Evolutionary conservation across 2,113 vertebrate species (phyloP).

Genomic region (Psilopsiagon aymara): DNA sequence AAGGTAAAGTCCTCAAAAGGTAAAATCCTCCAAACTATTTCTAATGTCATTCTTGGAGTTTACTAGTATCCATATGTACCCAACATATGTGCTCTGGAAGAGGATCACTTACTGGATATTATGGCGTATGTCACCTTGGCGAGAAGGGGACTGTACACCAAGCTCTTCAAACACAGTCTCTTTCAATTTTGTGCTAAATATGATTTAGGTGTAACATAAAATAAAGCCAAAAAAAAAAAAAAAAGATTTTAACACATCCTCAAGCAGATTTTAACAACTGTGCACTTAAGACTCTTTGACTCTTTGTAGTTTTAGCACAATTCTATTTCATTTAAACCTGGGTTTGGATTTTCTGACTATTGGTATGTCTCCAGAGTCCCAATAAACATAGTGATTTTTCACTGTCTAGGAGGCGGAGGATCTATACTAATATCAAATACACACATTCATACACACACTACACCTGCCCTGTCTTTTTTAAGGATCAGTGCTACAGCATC

Average conservation of each 20-base stretch:
- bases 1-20: neutral
- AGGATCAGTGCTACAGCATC: neutral
- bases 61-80: conserved; percentile 43
- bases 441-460: neutral
- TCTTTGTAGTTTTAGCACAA: neutral
- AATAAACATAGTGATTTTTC: neutral
- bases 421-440: neutral
- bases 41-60: conserved; percentile 3
- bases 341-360: neutral
- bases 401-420: neutral
- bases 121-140: conserved; percentile 41
- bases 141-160: neutral
- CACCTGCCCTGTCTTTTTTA: accelerated
- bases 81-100: conserved; percentile 50
- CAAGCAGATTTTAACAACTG: neutral
- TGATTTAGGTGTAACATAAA: neutral
- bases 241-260: neutral
- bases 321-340: neutral
- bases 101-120: conserved; percentile 5
- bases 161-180: neutral
- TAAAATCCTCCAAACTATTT: neutral
- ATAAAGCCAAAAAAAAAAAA: neutral
- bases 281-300: neutral
- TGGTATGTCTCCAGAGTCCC: neutral
- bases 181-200: neutral